Percentiles rank a stretch among this genome's conserved stretches.
Conservation (phyloP, 2,797 vertebrate species). For the Sebastes nivosus region DNA sequence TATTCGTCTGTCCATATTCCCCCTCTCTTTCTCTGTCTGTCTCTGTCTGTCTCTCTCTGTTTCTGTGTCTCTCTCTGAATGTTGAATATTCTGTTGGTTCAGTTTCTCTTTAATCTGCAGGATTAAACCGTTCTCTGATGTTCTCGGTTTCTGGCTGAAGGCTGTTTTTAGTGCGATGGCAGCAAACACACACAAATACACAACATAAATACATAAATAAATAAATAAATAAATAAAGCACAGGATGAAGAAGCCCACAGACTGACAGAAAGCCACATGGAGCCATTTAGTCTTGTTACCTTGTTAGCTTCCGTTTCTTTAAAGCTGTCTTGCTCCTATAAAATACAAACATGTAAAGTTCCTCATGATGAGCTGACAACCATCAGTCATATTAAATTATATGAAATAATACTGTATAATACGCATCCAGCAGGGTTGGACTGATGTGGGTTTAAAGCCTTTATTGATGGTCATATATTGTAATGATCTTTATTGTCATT, state of each 20-base stretch:
- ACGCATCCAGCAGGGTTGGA: neutral
- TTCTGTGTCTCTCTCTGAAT: neutral
- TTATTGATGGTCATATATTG: neutral
- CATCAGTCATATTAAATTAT: neutral
- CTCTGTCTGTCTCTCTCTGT: too few species aligned
- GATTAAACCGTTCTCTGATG: neutral
- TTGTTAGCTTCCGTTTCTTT: slow-evolving; percentile 97
- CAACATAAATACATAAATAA: neutral
- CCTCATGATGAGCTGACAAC: neutral
- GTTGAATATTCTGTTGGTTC: neutral
- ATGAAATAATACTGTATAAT: neutral
- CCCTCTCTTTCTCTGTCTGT: too few species aligned
- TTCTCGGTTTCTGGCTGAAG: slow-evolving; percentile 15
- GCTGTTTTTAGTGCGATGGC: slow-evolving; percentile 26
- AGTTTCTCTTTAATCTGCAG: too few species aligned
- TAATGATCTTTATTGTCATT: neutral
- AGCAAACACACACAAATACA: neutral
- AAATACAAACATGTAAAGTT: slow-evolving; percentile 61
- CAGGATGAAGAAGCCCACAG: slow-evolving; percentile 3
- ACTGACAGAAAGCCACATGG: neutral
- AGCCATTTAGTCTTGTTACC: slow-evolving; percentile 81
- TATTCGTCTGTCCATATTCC: too few species aligned
- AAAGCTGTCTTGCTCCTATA: slow-evolving; percentile 96
- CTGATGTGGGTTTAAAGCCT: neutral
- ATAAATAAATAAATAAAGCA: neutral